Evolutionary conservation across 2,797 vertebrate genomes (phyloP).

Genomic region (Rhynchonycteris naso): DNA sequence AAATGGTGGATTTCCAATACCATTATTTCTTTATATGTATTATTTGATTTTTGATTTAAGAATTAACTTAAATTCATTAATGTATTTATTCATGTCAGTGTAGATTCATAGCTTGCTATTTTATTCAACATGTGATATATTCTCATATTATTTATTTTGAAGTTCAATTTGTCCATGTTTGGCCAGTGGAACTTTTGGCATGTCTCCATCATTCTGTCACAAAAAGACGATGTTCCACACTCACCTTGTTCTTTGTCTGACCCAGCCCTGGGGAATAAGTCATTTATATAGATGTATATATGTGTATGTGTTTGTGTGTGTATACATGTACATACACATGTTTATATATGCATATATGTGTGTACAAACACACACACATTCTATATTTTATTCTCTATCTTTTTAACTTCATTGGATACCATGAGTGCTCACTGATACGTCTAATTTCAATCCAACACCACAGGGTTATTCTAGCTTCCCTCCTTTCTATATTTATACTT

Average conservation of each 20-base stretch:
- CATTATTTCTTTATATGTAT: not conserved
- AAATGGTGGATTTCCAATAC: not conserved
- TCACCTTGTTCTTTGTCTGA: not conserved
- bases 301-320: accelerated
- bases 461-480: not conserved
- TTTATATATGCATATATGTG: not conserved
- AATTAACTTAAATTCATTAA: not conserved
- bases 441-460: not conserved
- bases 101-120: not conserved
- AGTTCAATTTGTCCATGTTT: not conserved
- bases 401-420: not conserved
- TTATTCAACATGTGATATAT: not conserved
- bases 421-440: not conserved
- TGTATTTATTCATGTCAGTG: not conserved
- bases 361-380: not conserved
- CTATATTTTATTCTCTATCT: not conserved
- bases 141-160: not conserved
- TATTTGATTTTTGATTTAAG: not conserved
- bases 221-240: not conserved
- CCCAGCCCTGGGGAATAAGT: not conserved
- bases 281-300: not conserved
- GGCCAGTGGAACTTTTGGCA: not conserved
- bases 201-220: not conserved
- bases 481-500: not conserved
- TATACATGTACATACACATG: not conserved